phyloP scores from a whole-genome alignment of 2,797 vertebrate species.

The Falco cherrug region DNA sequence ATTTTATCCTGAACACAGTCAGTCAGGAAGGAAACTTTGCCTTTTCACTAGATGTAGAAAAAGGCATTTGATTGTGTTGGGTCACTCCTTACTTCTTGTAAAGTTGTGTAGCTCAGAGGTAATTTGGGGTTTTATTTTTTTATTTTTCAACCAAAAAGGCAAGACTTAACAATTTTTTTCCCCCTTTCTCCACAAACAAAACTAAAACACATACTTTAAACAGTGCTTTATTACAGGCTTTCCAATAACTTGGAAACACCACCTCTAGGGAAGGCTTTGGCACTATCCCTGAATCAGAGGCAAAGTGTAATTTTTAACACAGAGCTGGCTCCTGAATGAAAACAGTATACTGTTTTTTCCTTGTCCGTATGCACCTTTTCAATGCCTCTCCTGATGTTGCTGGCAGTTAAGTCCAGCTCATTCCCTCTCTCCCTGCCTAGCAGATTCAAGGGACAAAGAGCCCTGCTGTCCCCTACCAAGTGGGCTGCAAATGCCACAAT shows the following conservation, averaged over 20 bases:
- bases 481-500: not conserved
- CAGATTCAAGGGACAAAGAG: not conserved
- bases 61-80: not conserved
- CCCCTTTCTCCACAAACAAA: not conserved
- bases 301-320: not conserved
- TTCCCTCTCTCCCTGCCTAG: not conserved
- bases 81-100: not conserved
- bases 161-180: not conserved
- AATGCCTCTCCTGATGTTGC: not conserved
- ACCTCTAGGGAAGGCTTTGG: not conserved
- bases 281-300: not conserved
- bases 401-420: not conserved
- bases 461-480: not conserved
- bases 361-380: not conserved
- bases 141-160: not conserved
- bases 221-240: not conserved
- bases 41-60: not conserved
- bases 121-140: not conserved
- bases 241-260: conserved; percentile 10
- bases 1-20: not conserved
- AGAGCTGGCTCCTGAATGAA: not conserved
- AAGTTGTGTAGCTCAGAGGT: not conserved
- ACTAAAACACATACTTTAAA: not conserved
- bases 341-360: not conserved
- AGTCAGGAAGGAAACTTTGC: not conserved